These are phyloP conservation scores for Myopa tessellatipennis DNA, from an alignment of 2,888 invertebrate species.

Conservation along the genomic window DNA sequence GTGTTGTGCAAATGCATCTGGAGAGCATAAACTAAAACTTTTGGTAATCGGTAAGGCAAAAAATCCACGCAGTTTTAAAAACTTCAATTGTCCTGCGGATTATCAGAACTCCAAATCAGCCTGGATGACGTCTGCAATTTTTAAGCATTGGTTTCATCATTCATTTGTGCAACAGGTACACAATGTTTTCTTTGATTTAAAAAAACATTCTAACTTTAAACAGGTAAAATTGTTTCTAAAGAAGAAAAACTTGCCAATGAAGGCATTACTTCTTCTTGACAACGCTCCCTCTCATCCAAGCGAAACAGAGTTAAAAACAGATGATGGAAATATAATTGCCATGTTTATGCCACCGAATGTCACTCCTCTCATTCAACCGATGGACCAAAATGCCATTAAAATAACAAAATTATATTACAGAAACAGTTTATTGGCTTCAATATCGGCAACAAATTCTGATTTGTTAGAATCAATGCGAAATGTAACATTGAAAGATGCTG, in stretches of 20 bases:
- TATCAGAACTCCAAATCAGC: constrained; percentile 28
- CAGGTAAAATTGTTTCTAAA: constrained; percentile 1
- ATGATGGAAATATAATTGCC: constrained; percentile 26
- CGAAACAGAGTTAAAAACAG: constrained; percentile 18
- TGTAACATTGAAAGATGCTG: constrained; percentile 29
- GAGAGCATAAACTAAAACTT: constrained; percentile 40
- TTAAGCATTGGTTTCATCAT: constrained; percentile 41
- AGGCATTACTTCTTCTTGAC: constrained; percentile 7
- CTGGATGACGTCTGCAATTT: constrained; percentile 24
- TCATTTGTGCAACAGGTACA: constrained; percentile 39
- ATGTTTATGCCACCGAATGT: constrained; percentile 28
- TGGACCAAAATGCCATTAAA: constrained; percentile 33
- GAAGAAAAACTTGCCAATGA: not conserved
- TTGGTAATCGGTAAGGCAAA: constrained; percentile 41
- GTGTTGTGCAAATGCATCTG: constrained; percentile 36
- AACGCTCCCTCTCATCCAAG: constrained; percentile 26
- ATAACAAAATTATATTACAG: constrained; percentile 29
- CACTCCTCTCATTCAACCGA: constrained; percentile 24
- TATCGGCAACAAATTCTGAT: constrained; percentile 28
- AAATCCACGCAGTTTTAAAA: constrained; percentile 37
- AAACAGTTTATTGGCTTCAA: constrained; percentile 23
- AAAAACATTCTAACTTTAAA: not conserved
- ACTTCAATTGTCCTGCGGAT: constrained; percentile 35
- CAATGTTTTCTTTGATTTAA: not conserved
- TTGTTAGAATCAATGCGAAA: constrained; percentile 19